Evolutionary conservation across 2,797 vertebrate species (phyloP).

Genomic region (Rhincodon typus): DNA sequence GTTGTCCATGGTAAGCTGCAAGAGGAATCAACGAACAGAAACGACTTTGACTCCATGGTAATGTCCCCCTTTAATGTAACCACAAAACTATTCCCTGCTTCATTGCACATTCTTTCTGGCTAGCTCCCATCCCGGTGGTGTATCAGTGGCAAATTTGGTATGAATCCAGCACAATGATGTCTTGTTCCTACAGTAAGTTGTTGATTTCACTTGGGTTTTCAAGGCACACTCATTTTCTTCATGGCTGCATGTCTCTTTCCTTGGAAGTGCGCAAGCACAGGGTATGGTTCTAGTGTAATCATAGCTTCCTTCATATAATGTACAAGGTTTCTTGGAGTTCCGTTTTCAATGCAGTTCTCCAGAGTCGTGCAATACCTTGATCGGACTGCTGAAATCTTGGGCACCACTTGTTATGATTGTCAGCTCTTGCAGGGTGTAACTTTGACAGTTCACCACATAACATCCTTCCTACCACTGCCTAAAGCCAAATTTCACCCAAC

Average conservation of each 20-base stretch:
- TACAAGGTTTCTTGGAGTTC: neutral
- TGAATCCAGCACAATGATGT: constrained; percentile 3
- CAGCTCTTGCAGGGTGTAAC: neutral
- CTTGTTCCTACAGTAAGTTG: neutral
- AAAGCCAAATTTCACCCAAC: neutral
- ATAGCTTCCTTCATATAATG: neutral
- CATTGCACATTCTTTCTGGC: neutral
- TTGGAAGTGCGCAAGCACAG: neutral
- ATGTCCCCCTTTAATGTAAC: neutral
- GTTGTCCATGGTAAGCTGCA: neutral
- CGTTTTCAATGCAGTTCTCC: neutral
- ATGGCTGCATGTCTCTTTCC: neutral
- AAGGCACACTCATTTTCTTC: neutral
- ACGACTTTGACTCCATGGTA: neutral
- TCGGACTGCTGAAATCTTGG: neutral
- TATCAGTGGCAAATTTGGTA: constrained; percentile 3
- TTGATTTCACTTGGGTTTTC: neutral
- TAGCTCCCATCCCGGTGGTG: neutral
- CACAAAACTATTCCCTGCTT: neutral
- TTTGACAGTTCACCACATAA: neutral
- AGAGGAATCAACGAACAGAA: constrained; percentile 10
- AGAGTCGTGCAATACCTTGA: neutral
- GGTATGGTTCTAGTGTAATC: neutral
- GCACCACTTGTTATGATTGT: neutral
- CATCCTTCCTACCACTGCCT: neutral